phyloP scores from a whole-genome alignment of 2,113 vertebrate genomes.

The Corydoras maculifer region DNA sequence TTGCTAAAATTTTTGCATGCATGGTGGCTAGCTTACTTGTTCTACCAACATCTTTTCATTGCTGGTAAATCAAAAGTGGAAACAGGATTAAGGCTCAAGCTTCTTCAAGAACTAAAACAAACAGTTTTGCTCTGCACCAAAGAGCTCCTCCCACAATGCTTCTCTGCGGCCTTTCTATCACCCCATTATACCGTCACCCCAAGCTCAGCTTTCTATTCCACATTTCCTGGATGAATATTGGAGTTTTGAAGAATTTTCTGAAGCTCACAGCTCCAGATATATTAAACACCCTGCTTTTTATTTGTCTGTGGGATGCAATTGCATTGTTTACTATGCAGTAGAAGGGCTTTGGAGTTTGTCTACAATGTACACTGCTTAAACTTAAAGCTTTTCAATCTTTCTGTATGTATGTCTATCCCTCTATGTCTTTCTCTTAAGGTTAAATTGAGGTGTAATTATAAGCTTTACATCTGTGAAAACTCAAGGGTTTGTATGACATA shows the following conservation, averaged over 20 bases:
- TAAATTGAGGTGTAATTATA: no score
- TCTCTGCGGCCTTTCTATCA: constrained; percentile 13
- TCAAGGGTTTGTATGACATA: no score
- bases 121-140: constrained; percentile 51
- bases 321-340: constrained; percentile 87
- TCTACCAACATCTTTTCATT: no score
- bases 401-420: no score
- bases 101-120: constrained; percentile 12
- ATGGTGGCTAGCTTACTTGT: constrained; percentile 45
- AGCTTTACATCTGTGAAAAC: no score
- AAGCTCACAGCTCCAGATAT: neutral
- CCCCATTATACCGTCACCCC: neutral
- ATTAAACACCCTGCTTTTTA: constrained; percentile 26
- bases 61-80: neutral
- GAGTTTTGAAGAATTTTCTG: constrained; percentile 4
- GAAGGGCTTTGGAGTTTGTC: constrained; percentile 57
- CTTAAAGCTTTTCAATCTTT: no score
- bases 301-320: constrained; percentile 57
- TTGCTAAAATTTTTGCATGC: constrained; percentile 27
- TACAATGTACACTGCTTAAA: constrained; percentile 53
- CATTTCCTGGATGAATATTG: neutral
- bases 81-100: neutral
- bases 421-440: no score
- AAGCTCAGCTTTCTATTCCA: neutral
- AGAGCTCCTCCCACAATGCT: constrained; percentile 47